A percentile compares a stretch with the other conserved stretches of the same genome.
phyloP scores from a whole-genome alignment of 2,797 vertebrate genomes.

The Sebastes diploproa region DNA sequence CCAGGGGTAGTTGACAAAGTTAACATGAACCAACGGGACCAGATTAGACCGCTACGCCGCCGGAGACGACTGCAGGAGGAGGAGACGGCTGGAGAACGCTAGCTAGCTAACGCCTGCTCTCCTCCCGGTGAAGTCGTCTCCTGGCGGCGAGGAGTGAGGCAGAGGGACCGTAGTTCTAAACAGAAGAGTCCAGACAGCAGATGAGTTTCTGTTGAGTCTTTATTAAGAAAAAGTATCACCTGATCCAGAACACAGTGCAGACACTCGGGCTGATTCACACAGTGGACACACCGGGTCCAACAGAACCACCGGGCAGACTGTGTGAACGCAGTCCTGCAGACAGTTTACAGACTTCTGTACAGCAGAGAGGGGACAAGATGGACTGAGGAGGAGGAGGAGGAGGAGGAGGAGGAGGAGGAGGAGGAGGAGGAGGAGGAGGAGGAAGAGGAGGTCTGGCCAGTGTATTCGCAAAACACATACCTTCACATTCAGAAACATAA shows the following conservation, averaged over 20 bases:
- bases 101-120: too few relatives aligned
- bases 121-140: too few relatives aligned
- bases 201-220: slow-evolving; percentile 44
- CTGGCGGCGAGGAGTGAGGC: too few relatives aligned
- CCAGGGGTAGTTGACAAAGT: too few relatives aligned
- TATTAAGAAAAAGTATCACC: slow-evolving; percentile 61
- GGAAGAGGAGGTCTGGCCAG: not conserved
- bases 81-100: too few relatives aligned
- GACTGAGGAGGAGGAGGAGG: not conserved
- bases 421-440: not conserved
- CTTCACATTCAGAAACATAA: slow-evolving; percentile 17
- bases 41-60: too few relatives aligned
- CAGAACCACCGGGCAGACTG: not conserved
- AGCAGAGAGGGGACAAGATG: slow-evolving; percentile 11
- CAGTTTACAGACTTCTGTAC: slow-evolving; percentile 12
- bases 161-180: not conserved
- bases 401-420: not conserved
- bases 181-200: not conserved
- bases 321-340: not conserved
- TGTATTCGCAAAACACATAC: slow-evolving; percentile 15
- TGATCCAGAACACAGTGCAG: slow-evolving; percentile 35
- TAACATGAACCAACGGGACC: too few relatives aligned
- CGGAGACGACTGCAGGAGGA: too few relatives aligned
- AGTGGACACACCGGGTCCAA: not conserved
- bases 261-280: slow-evolving; percentile 12